A percentile compares a stretch with the other conserved stretches of the same genome.
These are phyloP conservation scores for Microchirus variegatus DNA, from an alignment of 2,797 vertebrate genomes.

Conservation along the genomic window DNA sequence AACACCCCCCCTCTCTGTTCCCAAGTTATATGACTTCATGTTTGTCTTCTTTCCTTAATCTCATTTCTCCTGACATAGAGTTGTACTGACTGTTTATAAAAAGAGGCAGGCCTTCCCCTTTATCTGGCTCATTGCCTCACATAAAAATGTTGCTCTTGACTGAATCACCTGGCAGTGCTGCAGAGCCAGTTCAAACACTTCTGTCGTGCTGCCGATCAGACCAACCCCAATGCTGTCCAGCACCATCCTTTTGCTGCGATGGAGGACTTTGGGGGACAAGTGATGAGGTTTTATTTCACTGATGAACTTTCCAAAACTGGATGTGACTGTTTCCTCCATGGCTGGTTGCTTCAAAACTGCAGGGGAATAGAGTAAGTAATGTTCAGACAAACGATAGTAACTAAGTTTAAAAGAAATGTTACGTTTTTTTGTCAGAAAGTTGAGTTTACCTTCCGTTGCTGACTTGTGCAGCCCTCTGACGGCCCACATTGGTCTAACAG, in stretches of 20 bases:
- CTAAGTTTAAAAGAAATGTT: not conserved
- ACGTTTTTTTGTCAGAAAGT: not conserved
- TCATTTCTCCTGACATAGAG: slow-evolving; percentile 13
- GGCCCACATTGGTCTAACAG: slow-evolving; percentile 39
- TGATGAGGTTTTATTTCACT: slow-evolving; percentile 75
- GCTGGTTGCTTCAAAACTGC: slow-evolving; percentile 71
- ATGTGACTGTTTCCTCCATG: slow-evolving; percentile 83
- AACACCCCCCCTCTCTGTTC: slow-evolving; percentile 7
- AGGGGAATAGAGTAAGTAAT: not conserved
- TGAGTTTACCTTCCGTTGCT: slow-evolving; percentile 64
- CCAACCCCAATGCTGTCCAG: slow-evolving; percentile 91
- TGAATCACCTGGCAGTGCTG: slow-evolving; percentile 85
- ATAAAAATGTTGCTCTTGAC: not conserved
- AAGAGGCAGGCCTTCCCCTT: slow-evolving; percentile 17
- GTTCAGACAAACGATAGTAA: not conserved
- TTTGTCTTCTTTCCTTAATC: not conserved
- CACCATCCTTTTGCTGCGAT: slow-evolving; percentile 91
- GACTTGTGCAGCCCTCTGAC: slow-evolving; percentile 61
- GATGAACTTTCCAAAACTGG: slow-evolving; percentile 88
- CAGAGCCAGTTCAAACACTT: slow-evolving; percentile 84
- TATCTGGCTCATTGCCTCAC: slow-evolving; percentile 12
- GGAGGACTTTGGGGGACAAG: slow-evolving; percentile 77
- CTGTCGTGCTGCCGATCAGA: slow-evolving; percentile 86
- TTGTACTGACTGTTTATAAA: slow-evolving; percentile 1
- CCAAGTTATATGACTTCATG: not conserved